Evolutionary conservation across 2,113 vertebrate genomes (phyloP).

Genomic region (Cacatua alba): DNA sequence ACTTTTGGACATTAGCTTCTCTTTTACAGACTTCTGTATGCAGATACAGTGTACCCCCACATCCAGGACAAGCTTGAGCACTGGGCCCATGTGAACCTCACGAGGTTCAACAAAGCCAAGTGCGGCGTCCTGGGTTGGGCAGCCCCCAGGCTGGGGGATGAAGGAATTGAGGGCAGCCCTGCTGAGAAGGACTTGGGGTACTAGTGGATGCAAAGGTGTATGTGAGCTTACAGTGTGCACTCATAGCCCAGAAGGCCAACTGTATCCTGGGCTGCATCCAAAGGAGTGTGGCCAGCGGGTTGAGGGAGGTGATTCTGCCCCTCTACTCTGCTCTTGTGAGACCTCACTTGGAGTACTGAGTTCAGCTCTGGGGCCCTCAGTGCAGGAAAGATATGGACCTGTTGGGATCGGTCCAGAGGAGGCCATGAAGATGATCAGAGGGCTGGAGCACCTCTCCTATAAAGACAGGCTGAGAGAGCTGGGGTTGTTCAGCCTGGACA

Average conservation of each 20-base stretch:
- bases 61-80: background rate
- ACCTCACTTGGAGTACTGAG: background rate
- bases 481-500: background rate
- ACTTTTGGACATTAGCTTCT: background rate
- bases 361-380: background rate
- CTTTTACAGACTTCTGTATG: background rate
- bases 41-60: background rate
- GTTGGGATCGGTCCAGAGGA: background rate
- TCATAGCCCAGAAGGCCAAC: background rate
- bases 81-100: background rate
- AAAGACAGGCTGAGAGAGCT: background rate
- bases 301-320: background rate
- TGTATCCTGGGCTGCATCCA: background rate
- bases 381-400: background rate
- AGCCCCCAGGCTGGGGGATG: background rate
- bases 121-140: background rate
- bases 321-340: background rate
- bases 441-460: background rate
- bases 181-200: background rate
- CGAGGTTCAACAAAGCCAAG: background rate
- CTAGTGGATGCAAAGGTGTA: background rate
- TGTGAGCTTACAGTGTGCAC: too few relatives aligned
- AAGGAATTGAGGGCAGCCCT: background rate
- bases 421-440: background rate
- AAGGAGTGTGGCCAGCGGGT: rapidly evolving